Conservation (phyloP, 2,888 invertebrate genomes). For the Synanthedon tipuliformis region DNA sequence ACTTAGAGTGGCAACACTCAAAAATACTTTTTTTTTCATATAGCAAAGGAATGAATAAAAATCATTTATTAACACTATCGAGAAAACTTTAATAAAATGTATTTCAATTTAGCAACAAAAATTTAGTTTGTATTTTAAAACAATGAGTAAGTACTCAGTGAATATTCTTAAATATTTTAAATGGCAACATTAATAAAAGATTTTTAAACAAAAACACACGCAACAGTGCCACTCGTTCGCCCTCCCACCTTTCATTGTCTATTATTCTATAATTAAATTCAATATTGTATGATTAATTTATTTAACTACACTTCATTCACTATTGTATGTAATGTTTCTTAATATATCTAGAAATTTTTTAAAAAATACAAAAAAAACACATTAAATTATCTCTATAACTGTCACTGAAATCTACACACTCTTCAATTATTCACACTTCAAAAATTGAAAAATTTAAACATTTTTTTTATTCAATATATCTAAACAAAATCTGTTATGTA, state of each 20-base stretch:
- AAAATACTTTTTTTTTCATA: too few relatives aligned
- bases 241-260: slow-evolving; percentile 19
- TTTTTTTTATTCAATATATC: too few relatives aligned
- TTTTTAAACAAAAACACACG: slow-evolving; percentile 1
- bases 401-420: not conserved
- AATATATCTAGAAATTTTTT: slow-evolving; percentile 3
- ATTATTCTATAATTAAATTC: slow-evolving; percentile 21
- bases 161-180: slow-evolving; percentile 1
- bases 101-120: too few relatives aligned
- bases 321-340: slow-evolving; percentile 5
- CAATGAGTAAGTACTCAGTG: too few relatives aligned
- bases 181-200: slow-evolving; percentile 12
- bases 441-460: too few relatives aligned
- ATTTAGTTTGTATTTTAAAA: too few relatives aligned
- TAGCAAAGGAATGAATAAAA: too few relatives aligned
- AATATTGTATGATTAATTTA: slow-evolving; percentile 31
- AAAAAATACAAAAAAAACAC: not conserved
- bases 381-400: not conserved
- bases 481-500: too few relatives aligned
- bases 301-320: slow-evolving; percentile 14
- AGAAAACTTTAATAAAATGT: too few relatives aligned
- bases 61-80: too few relatives aligned
- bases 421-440: not conserved
- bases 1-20: too few relatives aligned
- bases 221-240: slow-evolving; percentile 43